These are phyloP conservation scores for mouse (Mus musculus) DNA, from an alignment of 2,113 vertebrate genomes.

Conservation along the genomic window GRCm39 chr14:23227001-23227500, in stretches of 20 bases:
- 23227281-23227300: too few relatives aligned
- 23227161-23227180: background rate
- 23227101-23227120: background rate
- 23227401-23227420: background rate
- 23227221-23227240: background rate
- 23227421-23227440: background rate
- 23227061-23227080: background rate
- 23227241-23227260: background rate
- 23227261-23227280: background rate
- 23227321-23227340: slow-evolving; percentile 17
- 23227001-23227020: background rate
- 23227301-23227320: background rate
- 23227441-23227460: background rate
- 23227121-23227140: background rate
- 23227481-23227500: background rate
- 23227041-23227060: too few relatives aligned
- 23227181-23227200: background rate
- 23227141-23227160: background rate
- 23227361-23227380: background rate
- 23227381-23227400: background rate
- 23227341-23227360: background rate
- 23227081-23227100: background rate
- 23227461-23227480: background rate
- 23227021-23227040: background rate
- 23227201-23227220: background rate